These are phyloP conservation scores for Pseudopodoces humilis DNA, from an alignment of 2,113 vertebrate species.

Conservation along the genomic window DNA sequence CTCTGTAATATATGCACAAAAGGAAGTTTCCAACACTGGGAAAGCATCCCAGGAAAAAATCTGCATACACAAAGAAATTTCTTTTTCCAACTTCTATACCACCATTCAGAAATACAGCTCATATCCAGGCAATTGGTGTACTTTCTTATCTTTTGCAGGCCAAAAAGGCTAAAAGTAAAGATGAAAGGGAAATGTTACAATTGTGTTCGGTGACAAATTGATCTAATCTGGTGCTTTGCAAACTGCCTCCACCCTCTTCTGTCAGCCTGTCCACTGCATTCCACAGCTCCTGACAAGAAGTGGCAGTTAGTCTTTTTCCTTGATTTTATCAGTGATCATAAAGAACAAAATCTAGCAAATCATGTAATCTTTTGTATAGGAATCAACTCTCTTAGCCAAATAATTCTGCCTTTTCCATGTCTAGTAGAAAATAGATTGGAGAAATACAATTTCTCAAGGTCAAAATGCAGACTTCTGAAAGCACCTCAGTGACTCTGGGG, in stretches of 20 bases:
- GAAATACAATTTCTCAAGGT: conserved; percentile 54
- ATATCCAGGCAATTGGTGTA: conserved; percentile 46
- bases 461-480: conserved; percentile 38
- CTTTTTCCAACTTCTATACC: conserved; percentile 39
- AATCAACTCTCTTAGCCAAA: conserved; percentile 14
- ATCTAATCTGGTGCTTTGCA: conserved; percentile 8
- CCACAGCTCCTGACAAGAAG: background rate
- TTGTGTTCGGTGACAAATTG: conserved; percentile 29
- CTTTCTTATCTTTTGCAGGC: conserved; percentile 57
- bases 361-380: conserved; percentile 13
- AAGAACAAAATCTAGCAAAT: conserved; percentile 41
- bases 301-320: conserved; percentile 19
- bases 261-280: background rate
- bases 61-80: background rate
- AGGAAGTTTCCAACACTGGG: conserved; percentile 33
- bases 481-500: background rate
- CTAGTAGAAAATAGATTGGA: conserved; percentile 18
- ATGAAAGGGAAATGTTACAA: conserved; percentile 3
- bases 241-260: background rate
- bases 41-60: conserved; percentile 38
- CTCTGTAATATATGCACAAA: background rate
- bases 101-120: conserved; percentile 44
- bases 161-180: conserved; percentile 25
- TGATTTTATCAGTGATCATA: conserved; percentile 41
- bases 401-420: conserved; percentile 24